Conservation (phyloP, 2,888 invertebrate genomes). For the Caenorhabditis doughertyi region DNA sequence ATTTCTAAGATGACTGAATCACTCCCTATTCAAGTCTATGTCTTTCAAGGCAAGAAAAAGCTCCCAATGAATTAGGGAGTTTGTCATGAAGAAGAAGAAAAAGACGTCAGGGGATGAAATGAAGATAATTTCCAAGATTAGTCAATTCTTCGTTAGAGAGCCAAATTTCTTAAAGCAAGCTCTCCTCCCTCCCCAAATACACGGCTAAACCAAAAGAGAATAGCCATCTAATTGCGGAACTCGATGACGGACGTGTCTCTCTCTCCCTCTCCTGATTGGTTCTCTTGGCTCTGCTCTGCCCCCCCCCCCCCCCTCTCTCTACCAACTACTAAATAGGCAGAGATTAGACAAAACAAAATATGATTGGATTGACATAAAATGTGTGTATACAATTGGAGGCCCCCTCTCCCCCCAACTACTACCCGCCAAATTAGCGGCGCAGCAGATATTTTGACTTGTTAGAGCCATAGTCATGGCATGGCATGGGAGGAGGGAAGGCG, state of each 20-base stretch:
- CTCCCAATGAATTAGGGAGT: background rate
- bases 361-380: constrained; percentile 51
- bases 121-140: constrained; percentile 36
- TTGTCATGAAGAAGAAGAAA: no score
- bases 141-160: constrained; percentile 6
- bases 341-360: constrained; percentile 63
- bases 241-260: constrained; percentile 45
- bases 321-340: background rate
- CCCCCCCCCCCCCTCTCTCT: no score
- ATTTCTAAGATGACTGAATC: no score
- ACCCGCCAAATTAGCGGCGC: constrained; percentile 26
- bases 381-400: constrained; percentile 15
- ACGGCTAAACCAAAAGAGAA: constrained; percentile 34
- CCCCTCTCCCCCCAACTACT: no score
- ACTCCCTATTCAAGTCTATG: no score
- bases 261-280: constrained; percentile 15
- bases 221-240: constrained; percentile 67
- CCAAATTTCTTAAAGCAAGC: background rate
- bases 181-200: background rate
- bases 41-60: no score
- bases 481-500: constrained; percentile 16
- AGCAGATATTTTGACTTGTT: background rate
- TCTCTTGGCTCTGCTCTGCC: no score
- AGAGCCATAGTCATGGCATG: background rate
- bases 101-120: constrained; percentile 10